Evolutionary conservation across 1,140 invertebrate species (phyloP).

Genomic region (Drosophila leontia): DNA sequence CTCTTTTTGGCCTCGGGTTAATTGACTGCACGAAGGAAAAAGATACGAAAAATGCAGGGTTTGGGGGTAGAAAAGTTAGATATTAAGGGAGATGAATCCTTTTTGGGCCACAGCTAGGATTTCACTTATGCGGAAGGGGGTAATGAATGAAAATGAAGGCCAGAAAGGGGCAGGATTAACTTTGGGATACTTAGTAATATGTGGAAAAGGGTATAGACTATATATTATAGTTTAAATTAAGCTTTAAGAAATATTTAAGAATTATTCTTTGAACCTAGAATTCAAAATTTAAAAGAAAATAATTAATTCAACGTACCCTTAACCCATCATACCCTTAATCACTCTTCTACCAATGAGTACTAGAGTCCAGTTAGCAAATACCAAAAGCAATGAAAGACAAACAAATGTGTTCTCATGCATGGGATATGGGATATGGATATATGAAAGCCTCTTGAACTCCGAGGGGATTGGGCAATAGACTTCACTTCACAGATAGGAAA

Average conservation of each 20-base stretch:
- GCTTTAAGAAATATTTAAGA: background rate
- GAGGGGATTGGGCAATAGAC: constrained; percentile 6
- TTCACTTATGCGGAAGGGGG: constrained; percentile 13
- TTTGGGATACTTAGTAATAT: constrained; percentile 1
- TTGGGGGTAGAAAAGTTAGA: constrained; percentile 18
- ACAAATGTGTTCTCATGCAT: constrained; percentile 56
- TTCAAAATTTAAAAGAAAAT: too few species aligned
- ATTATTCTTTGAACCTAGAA: rapidly evolving
- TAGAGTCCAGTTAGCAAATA: constrained; percentile 58
- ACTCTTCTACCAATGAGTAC: background rate
- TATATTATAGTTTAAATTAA: background rate
- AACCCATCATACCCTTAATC: constrained; percentile 20
- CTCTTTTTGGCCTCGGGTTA: constrained; percentile 77
- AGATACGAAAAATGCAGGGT: constrained; percentile 13
- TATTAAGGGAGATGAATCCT: constrained; percentile 44
- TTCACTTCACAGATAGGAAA: constrained; percentile 7
- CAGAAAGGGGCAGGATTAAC: background rate
- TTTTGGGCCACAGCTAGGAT: constrained; percentile 50
- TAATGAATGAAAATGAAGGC: constrained; percentile 22
- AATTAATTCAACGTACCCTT: background rate
- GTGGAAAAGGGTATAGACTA: background rate
- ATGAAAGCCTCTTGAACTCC: constrained; percentile 25
- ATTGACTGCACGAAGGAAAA: constrained; percentile 65
- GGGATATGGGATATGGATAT: constrained; percentile 22
- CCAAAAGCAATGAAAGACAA: constrained; percentile 70